A percentile compares a stretch with the other conserved stretches of the same genome.
Evolutionary conservation across 2,888 invertebrate genomes (phyloP).

Genomic region (Rhogogaster chlorosoma): DNA sequence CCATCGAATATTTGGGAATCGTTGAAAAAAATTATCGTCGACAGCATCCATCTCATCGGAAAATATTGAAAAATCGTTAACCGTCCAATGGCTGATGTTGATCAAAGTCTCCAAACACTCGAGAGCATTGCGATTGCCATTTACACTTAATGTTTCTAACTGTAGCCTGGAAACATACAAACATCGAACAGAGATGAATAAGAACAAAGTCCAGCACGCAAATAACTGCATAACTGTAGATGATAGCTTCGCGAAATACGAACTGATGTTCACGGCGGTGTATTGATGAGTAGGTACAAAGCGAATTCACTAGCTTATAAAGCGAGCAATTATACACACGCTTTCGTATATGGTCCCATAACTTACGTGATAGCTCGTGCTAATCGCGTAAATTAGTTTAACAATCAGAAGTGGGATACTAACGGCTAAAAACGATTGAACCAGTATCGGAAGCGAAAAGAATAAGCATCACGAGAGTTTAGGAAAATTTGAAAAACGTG

Average conservation of each 20-base stretch:
- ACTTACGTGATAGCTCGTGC: too few species aligned
- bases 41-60: neutral
- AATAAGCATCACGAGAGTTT: too few species aligned
- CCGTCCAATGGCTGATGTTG: neutral
- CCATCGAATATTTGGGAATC: neutral
- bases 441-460: too few species aligned
- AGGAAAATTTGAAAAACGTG: too few species aligned
- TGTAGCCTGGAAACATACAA: neutral
- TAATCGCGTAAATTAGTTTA: too few species aligned
- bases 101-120: conserved; percentile 4
- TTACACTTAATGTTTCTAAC: neutral
- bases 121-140: neutral
- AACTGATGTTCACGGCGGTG: neutral
- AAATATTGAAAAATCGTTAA: neutral
- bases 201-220: neutral
- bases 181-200: neutral
- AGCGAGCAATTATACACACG: neutral
- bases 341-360: neutral
- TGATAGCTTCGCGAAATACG: neutral
- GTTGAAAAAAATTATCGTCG: neutral
- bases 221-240: neutral
- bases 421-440: too few species aligned
- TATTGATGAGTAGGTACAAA: neutral
- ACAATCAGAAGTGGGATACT: too few species aligned
- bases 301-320: neutral